phyloP scores from a whole-genome alignment of 2,888 invertebrate genomes.

The Candidula unifasciata region DNA sequence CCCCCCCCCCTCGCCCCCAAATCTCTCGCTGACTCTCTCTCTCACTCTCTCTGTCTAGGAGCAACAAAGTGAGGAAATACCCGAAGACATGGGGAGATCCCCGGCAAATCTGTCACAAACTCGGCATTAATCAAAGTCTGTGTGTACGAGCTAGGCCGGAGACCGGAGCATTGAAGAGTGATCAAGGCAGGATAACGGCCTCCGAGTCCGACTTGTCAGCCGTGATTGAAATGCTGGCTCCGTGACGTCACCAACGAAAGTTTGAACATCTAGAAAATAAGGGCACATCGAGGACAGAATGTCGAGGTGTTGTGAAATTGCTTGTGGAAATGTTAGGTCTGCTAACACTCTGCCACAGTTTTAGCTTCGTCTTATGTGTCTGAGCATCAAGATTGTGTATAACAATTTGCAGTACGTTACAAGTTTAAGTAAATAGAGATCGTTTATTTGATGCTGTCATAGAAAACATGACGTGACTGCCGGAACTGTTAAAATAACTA shows the following conservation, averaged over 20 bases:
- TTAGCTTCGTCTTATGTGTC: too few relatives aligned
- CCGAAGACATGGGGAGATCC: constrained; percentile 13
- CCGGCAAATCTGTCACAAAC: constrained; percentile 24
- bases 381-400: too few relatives aligned
- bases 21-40: neutral
- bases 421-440: too few relatives aligned
- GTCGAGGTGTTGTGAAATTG: neutral
- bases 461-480: too few relatives aligned
- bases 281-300: constrained; percentile 1
- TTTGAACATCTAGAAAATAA: constrained; percentile 7
- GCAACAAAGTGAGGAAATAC: constrained; percentile 27
- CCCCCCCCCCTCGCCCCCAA: neutral
- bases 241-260: constrained; percentile 24
- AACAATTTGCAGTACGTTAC: too few relatives aligned
- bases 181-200: constrained; percentile 36
- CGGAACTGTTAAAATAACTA: too few relatives aligned
- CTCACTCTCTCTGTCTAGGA: neutral
- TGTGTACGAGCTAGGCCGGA: neutral
- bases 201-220: constrained; percentile 31
- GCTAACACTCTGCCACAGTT: too few relatives aligned
- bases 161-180: constrained; percentile 27
- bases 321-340: too few relatives aligned
- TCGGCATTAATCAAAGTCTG: constrained; percentile 35
- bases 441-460: too few relatives aligned
- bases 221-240: constrained; percentile 42